Conservation (phyloP, 1,140 invertebrate genomes). For the Pseudomyrmex pallidus region DNA sequence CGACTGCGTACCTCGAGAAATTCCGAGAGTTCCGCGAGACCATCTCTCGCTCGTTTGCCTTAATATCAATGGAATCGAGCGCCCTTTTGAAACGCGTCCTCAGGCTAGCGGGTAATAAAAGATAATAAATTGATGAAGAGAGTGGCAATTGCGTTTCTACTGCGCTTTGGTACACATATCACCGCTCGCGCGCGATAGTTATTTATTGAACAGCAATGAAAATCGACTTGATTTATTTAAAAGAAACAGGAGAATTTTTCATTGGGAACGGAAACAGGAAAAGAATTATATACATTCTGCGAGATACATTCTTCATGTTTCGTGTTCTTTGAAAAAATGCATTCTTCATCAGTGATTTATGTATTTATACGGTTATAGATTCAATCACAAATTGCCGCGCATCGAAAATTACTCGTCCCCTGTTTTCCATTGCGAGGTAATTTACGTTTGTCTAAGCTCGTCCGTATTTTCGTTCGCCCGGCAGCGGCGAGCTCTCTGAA, state of each 20-base stretch:
- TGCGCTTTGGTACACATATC: neutral
- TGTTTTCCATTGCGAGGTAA: neutral
- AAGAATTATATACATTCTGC: conserved; percentile 1
- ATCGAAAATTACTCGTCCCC: conserved; percentile 10
- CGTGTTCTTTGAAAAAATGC: no score
- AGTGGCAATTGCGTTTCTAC: neutral
- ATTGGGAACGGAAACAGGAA: neutral
- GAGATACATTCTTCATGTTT: conserved; percentile 23
- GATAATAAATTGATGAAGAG: conserved; percentile 46
- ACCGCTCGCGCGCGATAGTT: neutral
- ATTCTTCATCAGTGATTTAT: conserved; percentile 11
- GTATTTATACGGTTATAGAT: neutral
- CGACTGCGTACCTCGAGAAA: conserved; percentile 54
- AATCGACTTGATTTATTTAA: conserved; percentile 52
- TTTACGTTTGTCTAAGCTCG: neutral
- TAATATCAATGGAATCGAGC: conserved; percentile 66
- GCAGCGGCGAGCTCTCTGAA: neutral
- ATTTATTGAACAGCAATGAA: conserved; percentile 44
- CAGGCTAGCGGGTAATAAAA: conserved; percentile 52
- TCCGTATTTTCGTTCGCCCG: neutral
- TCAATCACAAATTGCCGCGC: conserved; percentile 16
- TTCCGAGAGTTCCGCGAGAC: conserved; percentile 47
- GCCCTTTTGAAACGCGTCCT: conserved; percentile 30
- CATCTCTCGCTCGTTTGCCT: conserved; percentile 32
- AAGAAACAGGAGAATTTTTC: conserved; percentile 4